Percentiles rank a stretch among this genome's conserved stretches.
These are phyloP conservation scores for Limulus polyphemus DNA, from an alignment of 2,888 invertebrate genomes.

Conservation along the genomic window DNA sequence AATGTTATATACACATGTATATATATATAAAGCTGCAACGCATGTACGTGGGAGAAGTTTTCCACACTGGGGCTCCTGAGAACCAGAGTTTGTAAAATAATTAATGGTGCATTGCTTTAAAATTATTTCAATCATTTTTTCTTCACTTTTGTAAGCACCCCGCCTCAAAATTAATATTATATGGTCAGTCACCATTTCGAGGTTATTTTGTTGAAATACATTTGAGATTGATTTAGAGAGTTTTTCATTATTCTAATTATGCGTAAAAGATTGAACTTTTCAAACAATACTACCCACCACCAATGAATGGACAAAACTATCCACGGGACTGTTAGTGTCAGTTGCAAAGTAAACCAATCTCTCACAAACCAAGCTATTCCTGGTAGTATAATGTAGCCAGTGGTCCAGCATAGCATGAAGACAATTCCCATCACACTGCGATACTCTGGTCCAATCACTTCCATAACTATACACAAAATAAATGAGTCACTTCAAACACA, in stretches of 20 bases:
- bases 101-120: not conserved
- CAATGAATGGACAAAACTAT: not conserved
- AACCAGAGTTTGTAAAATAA: too few species aligned
- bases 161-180: not conserved
- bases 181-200: not conserved
- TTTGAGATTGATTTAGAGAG: too few species aligned
- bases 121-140: not conserved
- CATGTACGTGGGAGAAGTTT: too few species aligned
- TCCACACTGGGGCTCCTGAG: too few species aligned
- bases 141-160: not conserved
- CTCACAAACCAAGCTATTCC: constrained; percentile 1
- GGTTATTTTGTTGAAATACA: too few species aligned
- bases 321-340: not conserved
- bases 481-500: not conserved
- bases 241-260: too few species aligned
- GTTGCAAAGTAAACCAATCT: not conserved
- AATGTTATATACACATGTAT: too few species aligned
- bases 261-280: too few species aligned
- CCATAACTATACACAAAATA: not conserved
- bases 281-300: not conserved
- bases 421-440: not conserved
- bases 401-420: not conserved
- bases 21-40: too few species aligned
- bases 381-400: not conserved
- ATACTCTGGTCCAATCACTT: not conserved